Percentiles rank a stretch among this genome's conserved stretches.
Conservation (phyloP, 1,140 invertebrate genomes). For the Euura saliciscinereae region DNA sequence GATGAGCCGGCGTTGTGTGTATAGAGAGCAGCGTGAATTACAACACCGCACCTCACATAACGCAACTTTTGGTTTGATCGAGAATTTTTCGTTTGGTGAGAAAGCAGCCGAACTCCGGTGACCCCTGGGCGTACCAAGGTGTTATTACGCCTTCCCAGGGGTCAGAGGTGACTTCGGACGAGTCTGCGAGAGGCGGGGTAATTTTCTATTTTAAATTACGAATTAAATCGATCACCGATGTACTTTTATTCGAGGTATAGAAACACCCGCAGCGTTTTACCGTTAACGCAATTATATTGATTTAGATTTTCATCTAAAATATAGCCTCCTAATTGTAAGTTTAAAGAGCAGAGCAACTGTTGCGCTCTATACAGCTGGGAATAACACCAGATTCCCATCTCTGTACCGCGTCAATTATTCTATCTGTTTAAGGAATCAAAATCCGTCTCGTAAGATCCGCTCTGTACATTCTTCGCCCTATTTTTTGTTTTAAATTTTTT, state of each 20-base stretch:
- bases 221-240: not conserved
- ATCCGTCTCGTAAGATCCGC: too few relatives aligned
- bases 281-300: conserved; percentile 7
- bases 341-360: not conserved
- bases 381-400: not conserved
- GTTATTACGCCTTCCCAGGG: not conserved
- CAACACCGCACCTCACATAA: too few relatives aligned
- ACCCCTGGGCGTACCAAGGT: not conserved
- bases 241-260: not conserved
- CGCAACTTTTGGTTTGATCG: too few relatives aligned
- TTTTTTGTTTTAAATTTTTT: too few relatives aligned
- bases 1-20: too few relatives aligned
- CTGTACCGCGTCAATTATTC: not conserved
- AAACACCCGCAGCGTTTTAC: conserved; percentile 4
- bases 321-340: conserved; percentile 3
- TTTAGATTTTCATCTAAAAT: conserved; percentile 6
- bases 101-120: not conserved
- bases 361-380: not conserved
- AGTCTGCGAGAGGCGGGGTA: not conserved
- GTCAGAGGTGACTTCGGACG: not conserved
- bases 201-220: not conserved
- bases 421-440: too few relatives aligned
- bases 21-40: too few relatives aligned
- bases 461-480: too few relatives aligned
- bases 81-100: too few relatives aligned